These are phyloP conservation scores for Zaprionus capensis DNA, from an alignment of 1,140 invertebrate species.

Conservation along the genomic window DNA sequence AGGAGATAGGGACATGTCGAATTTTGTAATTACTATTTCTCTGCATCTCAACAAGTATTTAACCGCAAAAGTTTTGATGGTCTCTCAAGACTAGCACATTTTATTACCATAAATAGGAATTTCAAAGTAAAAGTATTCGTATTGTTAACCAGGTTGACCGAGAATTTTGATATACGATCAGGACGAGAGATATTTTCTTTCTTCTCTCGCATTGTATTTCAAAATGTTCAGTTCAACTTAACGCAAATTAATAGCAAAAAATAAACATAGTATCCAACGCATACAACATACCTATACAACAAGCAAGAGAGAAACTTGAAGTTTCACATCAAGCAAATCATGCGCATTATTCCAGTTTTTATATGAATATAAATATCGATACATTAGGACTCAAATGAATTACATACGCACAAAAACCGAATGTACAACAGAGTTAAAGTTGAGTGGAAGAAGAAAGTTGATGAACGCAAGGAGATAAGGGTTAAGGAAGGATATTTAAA, in stretches of 20 bases:
- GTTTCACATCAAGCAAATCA: conserved; percentile 62
- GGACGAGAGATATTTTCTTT: conserved; percentile 1
- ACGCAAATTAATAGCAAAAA: conserved; percentile 48
- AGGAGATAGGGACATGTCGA: conserved; percentile 30
- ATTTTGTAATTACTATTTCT: conserved; percentile 73
- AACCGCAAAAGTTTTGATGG: conserved; percentile 50
- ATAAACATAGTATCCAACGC: conserved; percentile 54
- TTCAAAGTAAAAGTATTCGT: conserved; percentile 35
- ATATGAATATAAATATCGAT: conserved; percentile 51
- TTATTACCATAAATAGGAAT: conserved; percentile 61
- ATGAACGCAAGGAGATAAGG: background rate
- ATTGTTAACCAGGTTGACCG: conserved; percentile 32
- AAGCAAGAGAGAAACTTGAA: conserved; percentile 52
- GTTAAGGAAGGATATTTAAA: background rate
- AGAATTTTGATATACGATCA: conserved; percentile 4
- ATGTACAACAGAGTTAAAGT: conserved; percentile 51
- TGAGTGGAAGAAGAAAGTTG: conserved; percentile 23
- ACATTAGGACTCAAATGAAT: conserved; percentile 67
- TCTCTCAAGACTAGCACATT: conserved; percentile 69
- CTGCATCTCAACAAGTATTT: conserved; percentile 70
- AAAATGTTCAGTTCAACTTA: conserved; percentile 32
- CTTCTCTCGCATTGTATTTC: conserved; percentile 5
- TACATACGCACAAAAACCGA: conserved; percentile 72
- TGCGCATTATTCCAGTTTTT: conserved; percentile 67
- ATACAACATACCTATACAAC: conserved; percentile 32